phyloP scores from a whole-genome alignment of 2,113 vertebrate genomes.

The Ictalurus furcatus region DNA sequence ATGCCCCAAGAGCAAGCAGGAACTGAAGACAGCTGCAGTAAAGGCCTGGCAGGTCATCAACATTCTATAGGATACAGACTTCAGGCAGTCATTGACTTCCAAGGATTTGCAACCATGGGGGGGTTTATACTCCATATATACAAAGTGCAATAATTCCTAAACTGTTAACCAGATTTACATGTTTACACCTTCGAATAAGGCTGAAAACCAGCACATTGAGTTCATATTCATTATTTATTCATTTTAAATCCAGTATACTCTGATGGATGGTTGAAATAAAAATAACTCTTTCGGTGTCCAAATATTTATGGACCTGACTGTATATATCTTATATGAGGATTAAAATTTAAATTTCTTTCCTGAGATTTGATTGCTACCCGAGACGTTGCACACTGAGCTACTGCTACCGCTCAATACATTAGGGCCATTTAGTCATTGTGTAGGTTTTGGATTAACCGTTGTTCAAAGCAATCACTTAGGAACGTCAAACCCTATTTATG shows the following conservation, averaged over 20 bases:
- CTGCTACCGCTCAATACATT: not conserved
- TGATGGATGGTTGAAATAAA: not conserved
- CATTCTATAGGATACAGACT: not conserved
- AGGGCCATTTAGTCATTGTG: not conserved
- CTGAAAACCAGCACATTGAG: not conserved
- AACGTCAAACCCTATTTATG: conserved; percentile 7
- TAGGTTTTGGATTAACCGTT: not conserved
- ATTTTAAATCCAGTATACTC: not conserved
- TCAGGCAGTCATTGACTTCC: not conserved
- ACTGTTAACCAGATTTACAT: not conserved
- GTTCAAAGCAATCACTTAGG: not conserved
- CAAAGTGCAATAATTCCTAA: not conserved
- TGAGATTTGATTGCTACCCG: not conserved
- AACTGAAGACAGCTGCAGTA: not conserved
- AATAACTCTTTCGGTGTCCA: not conserved
- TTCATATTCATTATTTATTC: not conserved
- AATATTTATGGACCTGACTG: not conserved
- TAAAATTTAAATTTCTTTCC: not conserved
- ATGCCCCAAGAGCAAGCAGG: not conserved
- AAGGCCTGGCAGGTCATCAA: not conserved
- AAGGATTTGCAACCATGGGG: too few species aligned
- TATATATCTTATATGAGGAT: not conserved
- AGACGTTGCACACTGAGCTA: not conserved
- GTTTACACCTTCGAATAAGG: not conserved
- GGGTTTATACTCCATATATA: not conserved